A percentile compares a stretch with the other conserved stretches of the same genome.
These are phyloP conservation scores for Campoplex nolae DNA, from an alignment of 2,888 invertebrate species.

Conservation along the genomic window DNA sequence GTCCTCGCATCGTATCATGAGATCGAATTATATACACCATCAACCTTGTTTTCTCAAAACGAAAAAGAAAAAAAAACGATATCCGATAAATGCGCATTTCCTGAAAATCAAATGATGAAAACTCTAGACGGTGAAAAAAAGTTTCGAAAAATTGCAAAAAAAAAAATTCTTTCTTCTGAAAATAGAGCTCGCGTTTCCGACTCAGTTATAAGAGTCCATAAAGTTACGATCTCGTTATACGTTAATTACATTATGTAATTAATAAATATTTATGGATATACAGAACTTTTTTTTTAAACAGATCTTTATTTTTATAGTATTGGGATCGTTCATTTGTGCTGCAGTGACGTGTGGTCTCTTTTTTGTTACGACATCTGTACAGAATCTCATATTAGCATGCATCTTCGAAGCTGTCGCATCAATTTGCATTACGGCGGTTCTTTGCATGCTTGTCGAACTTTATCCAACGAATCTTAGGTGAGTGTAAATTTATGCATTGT, in stretches of 20 bases:
- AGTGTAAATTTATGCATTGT: conserved; percentile 56
- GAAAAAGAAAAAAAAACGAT: no score
- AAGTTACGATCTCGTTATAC: no score
- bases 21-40: no score
- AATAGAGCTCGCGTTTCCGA: no score
- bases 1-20: no score
- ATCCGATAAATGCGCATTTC: no score
- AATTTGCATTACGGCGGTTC: conserved; percentile 91
- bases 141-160: no score
- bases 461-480: conserved; percentile 93
- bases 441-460: conserved; percentile 91
- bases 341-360: conserved; percentile 90
- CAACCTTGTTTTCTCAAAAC: no score
- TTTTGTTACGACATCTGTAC: conserved; percentile 90
- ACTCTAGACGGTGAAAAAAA: no score
- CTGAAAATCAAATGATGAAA: no score
- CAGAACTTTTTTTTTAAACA: background rate
- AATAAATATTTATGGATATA: background rate
- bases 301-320: conserved; percentile 86
- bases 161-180: no score
- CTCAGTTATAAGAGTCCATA: no score
- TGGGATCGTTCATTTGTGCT: conserved; percentile 90
- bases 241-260: background rate
- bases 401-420: conserved; percentile 92
- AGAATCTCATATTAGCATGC: conserved; percentile 91